These are phyloP conservation scores for Pantherophis vulpinus DNA, from an alignment of 2,797 vertebrate genomes.

Conservation along the genomic window DNA sequence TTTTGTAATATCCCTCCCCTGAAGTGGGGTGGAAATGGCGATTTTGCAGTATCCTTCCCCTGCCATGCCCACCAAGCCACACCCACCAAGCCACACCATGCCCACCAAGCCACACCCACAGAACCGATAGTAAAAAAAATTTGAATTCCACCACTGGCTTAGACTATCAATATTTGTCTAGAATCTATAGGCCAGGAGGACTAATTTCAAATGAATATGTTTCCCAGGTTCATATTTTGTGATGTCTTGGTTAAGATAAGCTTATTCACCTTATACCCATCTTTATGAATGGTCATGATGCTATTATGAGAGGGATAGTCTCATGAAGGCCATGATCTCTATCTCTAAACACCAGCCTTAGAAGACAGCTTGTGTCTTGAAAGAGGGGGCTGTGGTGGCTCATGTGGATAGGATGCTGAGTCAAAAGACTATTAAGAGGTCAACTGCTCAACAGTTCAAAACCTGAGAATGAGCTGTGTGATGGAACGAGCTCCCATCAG, in stretches of 20 bases:
- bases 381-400: background rate
- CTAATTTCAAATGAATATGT: background rate
- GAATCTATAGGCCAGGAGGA: background rate
- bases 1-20: no score
- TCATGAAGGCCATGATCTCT: background rate
- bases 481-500: background rate
- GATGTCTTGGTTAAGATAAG: background rate
- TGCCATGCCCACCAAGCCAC: no score
- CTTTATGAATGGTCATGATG: background rate
- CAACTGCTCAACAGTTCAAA: background rate
- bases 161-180: background rate
- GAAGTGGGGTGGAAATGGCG: no score
- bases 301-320: background rate
- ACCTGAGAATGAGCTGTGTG: background rate
- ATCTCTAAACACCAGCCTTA: background rate
- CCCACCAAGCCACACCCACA: no score
- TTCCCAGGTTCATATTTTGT: background rate
- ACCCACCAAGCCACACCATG: no score
- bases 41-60: no score
- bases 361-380: background rate
- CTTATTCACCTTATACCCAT: background rate
- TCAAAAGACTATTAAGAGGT: background rate
- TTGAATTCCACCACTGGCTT: background rate
- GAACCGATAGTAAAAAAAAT: no score
- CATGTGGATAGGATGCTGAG: background rate